Base-by-base conservation (phyloP, 2,888 invertebrate species). In the Drepana falcataria region DNA sequence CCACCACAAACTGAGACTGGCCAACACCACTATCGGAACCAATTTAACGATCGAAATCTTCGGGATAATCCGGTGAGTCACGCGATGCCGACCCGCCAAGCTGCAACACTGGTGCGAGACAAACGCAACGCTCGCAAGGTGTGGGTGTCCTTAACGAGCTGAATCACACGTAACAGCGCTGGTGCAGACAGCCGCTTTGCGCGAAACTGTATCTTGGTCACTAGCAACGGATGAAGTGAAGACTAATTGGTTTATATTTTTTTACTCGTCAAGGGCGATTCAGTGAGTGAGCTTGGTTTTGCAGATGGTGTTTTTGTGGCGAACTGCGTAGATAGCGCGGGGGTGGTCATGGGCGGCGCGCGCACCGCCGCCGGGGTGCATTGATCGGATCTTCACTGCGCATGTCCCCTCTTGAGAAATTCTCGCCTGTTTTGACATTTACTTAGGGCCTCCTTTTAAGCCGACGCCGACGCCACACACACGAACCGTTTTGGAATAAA, bases 131-230 rank as follows among this genome's bases (percentile, higher is more conserved):
- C 55, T 63, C 62, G 66, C 69, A 75, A 70, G 67, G 73, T 77
- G 87, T 85, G 91, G 89, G 93, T 91, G 93, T 92, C 82, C 92
- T 75, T 79, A 83, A 81, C 75, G 61, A 81, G 75, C 59, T 75
- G 72, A 82, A 75, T 78, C 64, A 77, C 64, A 69, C 64, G 70
- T 65, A 65, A 66, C 69, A 91, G 92, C 79, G 87, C 86, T 61
- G 59, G 61, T 68, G 67, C 21, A 21, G 21, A 21, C 21, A 21
- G 21, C 59, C 64, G 68, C 65, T 57, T 63, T 64, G 62, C 70
- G 63, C 9, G 64, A 71, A 65, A 65, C 66, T 65, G 62, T 67
- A 69, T 73, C 73, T 77, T 78, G 62, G 65, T 61, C 59, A 66
- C 69, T 67, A 66, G 71, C 55, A 59, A 59, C 65, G 68, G 68